Percentiles rank a stretch among this genome's conserved stretches.
These are phyloP conservation scores for Hyperoplus immaculatus DNA, from an alignment of 2,797 vertebrate species.

Conservation along the genomic window DNA sequence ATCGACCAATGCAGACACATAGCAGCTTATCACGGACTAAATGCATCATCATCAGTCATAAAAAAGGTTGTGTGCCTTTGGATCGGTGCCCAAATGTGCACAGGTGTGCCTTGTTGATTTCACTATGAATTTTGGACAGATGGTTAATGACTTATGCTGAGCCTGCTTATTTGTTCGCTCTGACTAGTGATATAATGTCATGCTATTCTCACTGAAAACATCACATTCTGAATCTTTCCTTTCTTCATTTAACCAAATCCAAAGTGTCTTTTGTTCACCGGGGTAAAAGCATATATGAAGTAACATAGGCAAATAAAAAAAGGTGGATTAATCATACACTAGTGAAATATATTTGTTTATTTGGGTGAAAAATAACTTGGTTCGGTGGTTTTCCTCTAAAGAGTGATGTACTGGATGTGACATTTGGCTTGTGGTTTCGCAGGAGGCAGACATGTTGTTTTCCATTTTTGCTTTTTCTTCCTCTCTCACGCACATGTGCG, in stretches of 20 bases:
- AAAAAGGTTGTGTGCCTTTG: slow-evolving; percentile 40
- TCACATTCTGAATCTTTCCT: not conserved
- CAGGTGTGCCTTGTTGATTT: slow-evolving; percentile 62
- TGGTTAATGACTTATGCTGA: slow-evolving; percentile 58
- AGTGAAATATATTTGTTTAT: slow-evolving; percentile 47
- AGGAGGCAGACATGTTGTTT: slow-evolving; percentile 72
- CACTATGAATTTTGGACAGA: slow-evolving; percentile 43
- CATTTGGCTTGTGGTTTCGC: slow-evolving; percentile 73
- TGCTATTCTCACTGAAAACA: slow-evolving; percentile 19
- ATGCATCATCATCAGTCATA: slow-evolving; percentile 67
- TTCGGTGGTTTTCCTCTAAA: slow-evolving; percentile 52
- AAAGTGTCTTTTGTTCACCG: not conserved
- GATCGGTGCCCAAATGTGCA: slow-evolving; percentile 34
- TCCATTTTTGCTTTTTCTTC: slow-evolving; percentile 66
- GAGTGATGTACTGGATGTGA: slow-evolving; percentile 62
- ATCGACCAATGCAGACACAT: slow-evolving; percentile 60
- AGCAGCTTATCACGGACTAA: slow-evolving; percentile 60
- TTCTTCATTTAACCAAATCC: not conserved
- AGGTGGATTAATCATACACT: not conserved
- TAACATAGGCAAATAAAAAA: not conserved
- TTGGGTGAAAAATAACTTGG: slow-evolving; percentile 43
- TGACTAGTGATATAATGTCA: slow-evolving; percentile 25
- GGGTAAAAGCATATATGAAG: not conserved
- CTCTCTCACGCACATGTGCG: slow-evolving; percentile 23
- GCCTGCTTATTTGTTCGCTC: slow-evolving; percentile 44